Conservation (phyloP, 23 tunicate genomes). For the Pegea sp. region DNA sequence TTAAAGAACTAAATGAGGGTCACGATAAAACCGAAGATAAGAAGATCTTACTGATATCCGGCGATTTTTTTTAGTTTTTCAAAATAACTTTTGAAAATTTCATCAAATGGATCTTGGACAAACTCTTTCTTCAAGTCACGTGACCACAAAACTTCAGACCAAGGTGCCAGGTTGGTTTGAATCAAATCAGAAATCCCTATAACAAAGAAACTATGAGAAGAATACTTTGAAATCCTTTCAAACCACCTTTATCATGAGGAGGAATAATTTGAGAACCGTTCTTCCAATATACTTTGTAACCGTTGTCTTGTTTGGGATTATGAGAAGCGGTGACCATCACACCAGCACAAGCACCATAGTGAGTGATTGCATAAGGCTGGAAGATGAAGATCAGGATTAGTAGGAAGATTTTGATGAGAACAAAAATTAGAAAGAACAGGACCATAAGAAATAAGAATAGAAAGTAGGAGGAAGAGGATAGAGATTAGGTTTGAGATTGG, state of each 20-base stretch:
- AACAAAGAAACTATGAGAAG: background rate
- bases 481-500: too few species aligned
- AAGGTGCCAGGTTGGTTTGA: constrained; percentile 15
- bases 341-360: constrained; percentile 63
- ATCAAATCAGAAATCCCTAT: constrained; percentile 37
- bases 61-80: constrained; percentile 17
- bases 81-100: constrained; percentile 48
- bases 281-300: constrained; percentile 95
- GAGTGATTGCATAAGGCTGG: constrained; percentile 61
- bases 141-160: constrained; percentile 47
- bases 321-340: constrained; percentile 96
- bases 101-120: constrained; percentile 32
- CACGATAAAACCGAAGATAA: background rate
- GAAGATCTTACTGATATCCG: constrained; percentile 10
- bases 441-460: too few species aligned
- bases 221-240: too few species aligned
- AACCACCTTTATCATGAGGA: constrained; percentile 73
- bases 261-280: constrained; percentile 94
- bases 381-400: background rate
- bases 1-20: constrained; percentile 1
- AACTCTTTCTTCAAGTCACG: constrained; percentile 5
- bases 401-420: background rate
- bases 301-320: constrained; percentile 99
- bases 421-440: too few species aligned
- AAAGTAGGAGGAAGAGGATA: too few species aligned